Evolutionary conservation across 1,140 invertebrate species (phyloP).

Genomic region (Stegodyphus dumicola): DNA sequence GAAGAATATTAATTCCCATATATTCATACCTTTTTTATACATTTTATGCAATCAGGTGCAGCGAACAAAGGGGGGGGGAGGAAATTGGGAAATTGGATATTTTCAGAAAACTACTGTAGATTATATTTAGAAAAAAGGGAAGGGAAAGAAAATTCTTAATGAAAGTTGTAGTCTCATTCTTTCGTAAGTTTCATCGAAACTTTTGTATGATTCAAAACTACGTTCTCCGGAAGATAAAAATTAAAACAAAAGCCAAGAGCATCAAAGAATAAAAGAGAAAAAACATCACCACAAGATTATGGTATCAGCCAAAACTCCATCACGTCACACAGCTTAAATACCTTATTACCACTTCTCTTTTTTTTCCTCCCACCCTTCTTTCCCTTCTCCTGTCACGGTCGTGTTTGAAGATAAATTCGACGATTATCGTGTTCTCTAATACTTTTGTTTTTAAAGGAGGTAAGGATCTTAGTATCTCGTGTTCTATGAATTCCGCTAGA

Average conservation of each 20-base stretch:
- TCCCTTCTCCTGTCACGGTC: constrained; percentile 37
- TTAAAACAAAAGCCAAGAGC: constrained; percentile 41
- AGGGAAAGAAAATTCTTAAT: no score
- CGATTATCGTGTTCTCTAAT: constrained; percentile 52
- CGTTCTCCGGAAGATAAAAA: constrained; percentile 29
- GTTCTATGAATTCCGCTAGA: constrained; percentile 1
- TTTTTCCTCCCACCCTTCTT: neutral
- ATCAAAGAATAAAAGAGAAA: neutral
- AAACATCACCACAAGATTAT: constrained; percentile 17
- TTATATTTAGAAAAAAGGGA: no score
- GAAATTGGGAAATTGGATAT: no score
- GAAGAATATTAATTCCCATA: no score
- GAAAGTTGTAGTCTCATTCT: no score
- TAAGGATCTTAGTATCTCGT: constrained; percentile 21
- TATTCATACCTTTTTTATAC: no score
- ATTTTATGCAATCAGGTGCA: no score
- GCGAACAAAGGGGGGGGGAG: no score
- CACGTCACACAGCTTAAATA: constrained; percentile 55
- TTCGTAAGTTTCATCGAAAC: neutral
- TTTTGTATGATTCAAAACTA: constrained; percentile 57
- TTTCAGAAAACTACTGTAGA: no score
- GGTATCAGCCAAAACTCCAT: constrained; percentile 34
- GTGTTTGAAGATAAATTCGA: constrained; percentile 56
- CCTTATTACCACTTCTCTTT: constrained; percentile 21
- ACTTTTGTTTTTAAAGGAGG: constrained; percentile 44